Evolutionary conservation across 2,888 invertebrate species (phyloP).

Genomic region (Leptothorax acervorum): DNA sequence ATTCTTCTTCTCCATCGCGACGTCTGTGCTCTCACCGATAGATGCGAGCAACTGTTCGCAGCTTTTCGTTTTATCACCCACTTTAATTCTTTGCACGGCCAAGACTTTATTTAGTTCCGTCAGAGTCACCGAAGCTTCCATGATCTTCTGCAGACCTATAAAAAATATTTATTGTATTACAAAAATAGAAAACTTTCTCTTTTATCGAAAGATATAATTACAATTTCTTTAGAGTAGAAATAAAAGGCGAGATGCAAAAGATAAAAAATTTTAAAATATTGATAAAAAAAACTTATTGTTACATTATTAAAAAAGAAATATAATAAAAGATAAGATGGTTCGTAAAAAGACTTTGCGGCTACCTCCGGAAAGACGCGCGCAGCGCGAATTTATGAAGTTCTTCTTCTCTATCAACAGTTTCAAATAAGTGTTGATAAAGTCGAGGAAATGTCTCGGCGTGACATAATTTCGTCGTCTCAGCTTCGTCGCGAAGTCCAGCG

Average conservation of each 20-base stretch:
- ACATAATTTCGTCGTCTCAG: conserved; percentile 94
- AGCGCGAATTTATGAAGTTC: conserved; percentile 86
- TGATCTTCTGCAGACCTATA: conserved; percentile 90
- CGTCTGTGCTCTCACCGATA: conserved; percentile 90
- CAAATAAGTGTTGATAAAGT: conserved; percentile 93
- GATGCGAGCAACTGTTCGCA: conserved; percentile 92
- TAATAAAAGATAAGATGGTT: neutral
- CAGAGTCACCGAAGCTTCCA: conserved; percentile 94
- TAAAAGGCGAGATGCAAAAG: neutral
- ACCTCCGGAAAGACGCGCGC: conserved; percentile 81
- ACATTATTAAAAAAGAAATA: neutral
- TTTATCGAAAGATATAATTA: neutral
- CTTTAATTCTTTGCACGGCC: conserved; percentile 93
- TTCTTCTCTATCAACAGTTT: conserved; percentile 91
- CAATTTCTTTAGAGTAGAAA: neutral
- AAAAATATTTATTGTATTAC: neutral
- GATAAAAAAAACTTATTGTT: neutral
- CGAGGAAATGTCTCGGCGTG: conserved; percentile 96
- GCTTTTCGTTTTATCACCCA: conserved; percentile 92
- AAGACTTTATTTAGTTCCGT: conserved; percentile 93
- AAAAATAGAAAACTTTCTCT: neutral
- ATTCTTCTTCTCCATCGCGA: conserved; percentile 92
- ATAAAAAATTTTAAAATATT: neutral
- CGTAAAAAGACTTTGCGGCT: neutral
- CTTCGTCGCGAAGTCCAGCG: conserved; percentile 90